Evolutionary conservation across 2,113 vertebrate genomes (phyloP), one percentile per base, ranked within the genome.

Genomic region (Lethenteron reissneri): DNA sequence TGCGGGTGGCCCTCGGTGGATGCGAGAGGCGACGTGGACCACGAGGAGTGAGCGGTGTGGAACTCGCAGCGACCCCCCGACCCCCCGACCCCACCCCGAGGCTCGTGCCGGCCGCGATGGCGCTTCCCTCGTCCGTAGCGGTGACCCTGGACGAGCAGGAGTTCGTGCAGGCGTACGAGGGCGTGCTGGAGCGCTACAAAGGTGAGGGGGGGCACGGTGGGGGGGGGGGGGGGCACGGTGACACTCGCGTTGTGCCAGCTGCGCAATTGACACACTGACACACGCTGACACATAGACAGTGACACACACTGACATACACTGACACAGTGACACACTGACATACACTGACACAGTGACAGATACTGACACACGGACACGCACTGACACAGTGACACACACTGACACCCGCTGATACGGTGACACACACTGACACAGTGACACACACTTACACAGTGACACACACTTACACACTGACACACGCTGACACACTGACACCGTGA

Each of bases 141-240:
- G 77, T 75, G 84, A 85, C 70, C 81, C 81, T 68, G 8, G 89
- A 91, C 78, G 92, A 97, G 76, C 86, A 84, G 82, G 89, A 94
- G 77, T 97, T 88, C 76, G 85, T 97, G 60, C 92, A 96, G 78
- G 92, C 92, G 8, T 97, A 97, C 71, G 92, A 97, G 74, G n/a
- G 91, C 79, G 92, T 97, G 62, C 83, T 97, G 80, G 92, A 92
- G 76, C 82, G 88, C 82, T 97, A 97, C 76, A 95, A 95, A 95
- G 92, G 92, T 97, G 89, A 76, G 7, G 78, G 75, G 15, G 71
- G 62, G 62, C 9, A 68, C 10, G 62, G 62, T 2, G 21, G 15
- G 62, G 62, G 3, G 25, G 25, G n/a, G 25, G 78, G 75, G 15
- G 71, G 62, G 62, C 9, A 68, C 10, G 62, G 62, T 2, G 21